phyloP scores from a whole-genome alignment of 1,140 invertebrate genomes.

The Leucophenga varia region DNA sequence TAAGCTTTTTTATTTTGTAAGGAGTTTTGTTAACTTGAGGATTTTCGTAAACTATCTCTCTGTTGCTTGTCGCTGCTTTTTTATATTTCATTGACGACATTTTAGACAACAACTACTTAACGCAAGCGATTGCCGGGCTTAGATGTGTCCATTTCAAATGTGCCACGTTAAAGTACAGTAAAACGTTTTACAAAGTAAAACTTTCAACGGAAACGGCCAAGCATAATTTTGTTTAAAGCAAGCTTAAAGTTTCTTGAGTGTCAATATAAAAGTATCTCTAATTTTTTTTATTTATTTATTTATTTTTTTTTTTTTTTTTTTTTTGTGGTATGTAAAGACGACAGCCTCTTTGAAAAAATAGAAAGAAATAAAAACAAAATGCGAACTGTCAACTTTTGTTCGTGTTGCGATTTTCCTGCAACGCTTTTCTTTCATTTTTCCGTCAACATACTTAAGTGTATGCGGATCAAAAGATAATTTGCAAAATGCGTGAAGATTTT shows the following conservation, averaged over 20 bases:
- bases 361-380: too few relatives aligned
- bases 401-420: slow-evolving; percentile 27
- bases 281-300: too few relatives aligned
- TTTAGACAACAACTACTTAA: slow-evolving; percentile 50
- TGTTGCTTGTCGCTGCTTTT: slow-evolving; percentile 31
- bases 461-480: slow-evolving; percentile 56
- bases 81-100: too few relatives aligned
- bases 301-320: too few relatives aligned
- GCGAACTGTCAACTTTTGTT: too few relatives aligned
- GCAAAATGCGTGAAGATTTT: slow-evolving; percentile 55
- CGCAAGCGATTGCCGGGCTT: slow-evolving; percentile 46
- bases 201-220: slow-evolving; percentile 30
- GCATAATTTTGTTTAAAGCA: too few relatives aligned
- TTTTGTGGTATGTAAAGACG: too few relatives aligned
- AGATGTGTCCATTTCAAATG: slow-evolving; percentile 27
- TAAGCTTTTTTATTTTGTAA: too few relatives aligned
- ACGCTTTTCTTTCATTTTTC: slow-evolving; percentile 12
- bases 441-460: slow-evolving; percentile 48
- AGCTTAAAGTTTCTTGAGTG: too few relatives aligned
- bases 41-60: slow-evolving; percentile 55
- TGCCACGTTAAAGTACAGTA: too few relatives aligned
- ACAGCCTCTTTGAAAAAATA: too few relatives aligned
- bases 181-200: neutral
- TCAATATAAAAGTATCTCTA: too few relatives aligned
- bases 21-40: slow-evolving; percentile 50